Percentiles rank a stretch among this genome's conserved stretches.
These are phyloP conservation scores for Hesperia comma DNA, from an alignment of 2,888 invertebrate genomes.

Conservation along the genomic window DNA sequence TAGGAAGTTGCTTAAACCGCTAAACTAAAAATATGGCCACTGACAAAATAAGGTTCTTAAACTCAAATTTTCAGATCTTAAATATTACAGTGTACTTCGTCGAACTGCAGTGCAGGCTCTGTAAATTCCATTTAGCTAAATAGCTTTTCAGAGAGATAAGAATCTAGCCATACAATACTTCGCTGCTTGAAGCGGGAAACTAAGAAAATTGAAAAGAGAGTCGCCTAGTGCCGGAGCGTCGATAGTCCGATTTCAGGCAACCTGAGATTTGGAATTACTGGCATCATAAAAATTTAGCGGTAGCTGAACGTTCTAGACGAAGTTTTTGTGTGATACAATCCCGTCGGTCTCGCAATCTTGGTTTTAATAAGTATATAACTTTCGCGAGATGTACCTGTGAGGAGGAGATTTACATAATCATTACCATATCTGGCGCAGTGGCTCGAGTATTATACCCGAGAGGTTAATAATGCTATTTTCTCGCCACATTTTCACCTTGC, in stretches of 20 bases:
- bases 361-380: slow-evolving; percentile 83
- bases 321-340: slow-evolving; percentile 75
- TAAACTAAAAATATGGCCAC: slow-evolving; percentile 57
- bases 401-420: slow-evolving; percentile 83
- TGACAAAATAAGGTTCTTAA: slow-evolving; percentile 72
- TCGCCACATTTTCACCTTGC: slow-evolving; percentile 83
- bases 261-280: slow-evolving; percentile 77
- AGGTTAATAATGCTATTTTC: slow-evolving; percentile 85
- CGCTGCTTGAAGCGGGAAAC: slow-evolving; percentile 76
- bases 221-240: slow-evolving; percentile 75
- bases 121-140: slow-evolving; percentile 84
- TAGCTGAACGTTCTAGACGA: slow-evolving; percentile 61
- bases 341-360: slow-evolving; percentile 77
- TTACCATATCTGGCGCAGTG: slow-evolving; percentile 84
- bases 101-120: slow-evolving; percentile 83
- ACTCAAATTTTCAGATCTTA: slow-evolving; percentile 81
- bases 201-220: slow-evolving; percentile 84
- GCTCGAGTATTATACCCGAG: slow-evolving; percentile 82
- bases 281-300: slow-evolving; percentile 74
- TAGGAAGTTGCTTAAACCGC: background rate
- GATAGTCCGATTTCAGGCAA: slow-evolving; percentile 78
- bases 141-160: slow-evolving; percentile 83
- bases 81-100: slow-evolving; percentile 82
- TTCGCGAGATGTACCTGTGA: slow-evolving; percentile 81
- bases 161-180: slow-evolving; percentile 83